These are phyloP conservation scores for Catocala sponsa DNA, from an alignment of 2,888 invertebrate genomes.

Conservation along the genomic window DNA sequence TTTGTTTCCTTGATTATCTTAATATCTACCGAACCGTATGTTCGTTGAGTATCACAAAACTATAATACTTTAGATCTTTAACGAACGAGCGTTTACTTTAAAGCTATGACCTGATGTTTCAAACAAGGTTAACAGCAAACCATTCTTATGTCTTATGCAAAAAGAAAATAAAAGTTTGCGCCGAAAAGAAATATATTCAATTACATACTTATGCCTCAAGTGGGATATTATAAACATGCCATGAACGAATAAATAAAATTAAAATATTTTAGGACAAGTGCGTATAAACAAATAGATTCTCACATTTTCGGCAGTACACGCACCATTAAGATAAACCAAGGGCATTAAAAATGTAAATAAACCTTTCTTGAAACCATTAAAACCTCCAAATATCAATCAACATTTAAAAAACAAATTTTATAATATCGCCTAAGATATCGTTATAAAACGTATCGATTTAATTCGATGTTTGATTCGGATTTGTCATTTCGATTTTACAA, in stretches of 20 bases:
- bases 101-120: too few species aligned
- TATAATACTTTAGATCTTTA: too few species aligned
- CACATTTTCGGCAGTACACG: constrained; percentile 33
- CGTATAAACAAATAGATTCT: constrained; percentile 14
- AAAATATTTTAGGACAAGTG: constrained; percentile 6
- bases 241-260: constrained; percentile 1
- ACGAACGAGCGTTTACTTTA: too few species aligned
- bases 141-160: neutral
- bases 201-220: neutral
- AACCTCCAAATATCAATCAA: constrained; percentile 45
- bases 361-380: constrained; percentile 39
- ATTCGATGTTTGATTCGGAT: constrained; percentile 50
- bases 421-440: constrained; percentile 60
- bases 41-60: too few species aligned
- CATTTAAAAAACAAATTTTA: constrained; percentile 49
- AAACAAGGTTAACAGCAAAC: too few species aligned
- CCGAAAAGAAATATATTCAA: neutral
- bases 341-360: constrained; percentile 24
- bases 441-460: constrained; percentile 58
- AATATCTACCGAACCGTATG: too few species aligned
- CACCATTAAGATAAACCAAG: constrained; percentile 27
- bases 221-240: neutral
- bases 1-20: too few species aligned
- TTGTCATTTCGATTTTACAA: constrained; percentile 70
- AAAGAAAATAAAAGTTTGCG: neutral